Evolutionary conservation across 2,888 invertebrate species (phyloP).

Genomic region (Mechanitis mazaeus): DNA sequence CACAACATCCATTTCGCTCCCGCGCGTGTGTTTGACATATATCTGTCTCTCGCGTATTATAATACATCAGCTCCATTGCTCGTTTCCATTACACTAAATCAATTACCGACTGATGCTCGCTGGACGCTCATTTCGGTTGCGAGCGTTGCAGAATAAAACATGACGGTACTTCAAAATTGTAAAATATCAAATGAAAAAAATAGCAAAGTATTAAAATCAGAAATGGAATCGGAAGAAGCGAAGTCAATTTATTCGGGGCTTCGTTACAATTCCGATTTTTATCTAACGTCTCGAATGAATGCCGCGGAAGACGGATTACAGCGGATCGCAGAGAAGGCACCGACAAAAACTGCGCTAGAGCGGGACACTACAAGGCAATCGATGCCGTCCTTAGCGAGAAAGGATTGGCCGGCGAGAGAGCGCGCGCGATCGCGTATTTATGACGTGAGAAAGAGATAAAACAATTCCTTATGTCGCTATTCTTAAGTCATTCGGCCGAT

Average conservation of each 20-base stretch:
- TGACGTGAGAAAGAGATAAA: conserved; percentile 74
- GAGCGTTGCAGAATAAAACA: conserved; percentile 29
- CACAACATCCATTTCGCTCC: conserved; percentile 57
- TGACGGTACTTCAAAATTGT: conserved; percentile 24
- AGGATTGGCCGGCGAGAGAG: conserved; percentile 62
- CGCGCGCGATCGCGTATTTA: conserved; percentile 61
- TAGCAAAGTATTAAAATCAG: conserved; percentile 52
- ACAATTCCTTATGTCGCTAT: conserved; percentile 75
- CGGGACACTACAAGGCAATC: conserved; percentile 67
- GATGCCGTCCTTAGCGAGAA: conserved; percentile 65
- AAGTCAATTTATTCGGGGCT: conserved; percentile 61
- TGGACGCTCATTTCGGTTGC: conserved; percentile 43
- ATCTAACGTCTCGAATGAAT: conserved; percentile 65
- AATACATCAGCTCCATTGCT: conserved; percentile 67
- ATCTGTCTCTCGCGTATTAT: conserved; percentile 62
- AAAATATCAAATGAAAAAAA: conserved; percentile 44
- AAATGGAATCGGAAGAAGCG: conserved; percentile 55
- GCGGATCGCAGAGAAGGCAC: conserved; percentile 51
- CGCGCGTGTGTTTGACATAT: conserved; percentile 45
- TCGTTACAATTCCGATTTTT: conserved; percentile 66
- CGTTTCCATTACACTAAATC: conserved; percentile 74
- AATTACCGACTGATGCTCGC: conserved; percentile 54
- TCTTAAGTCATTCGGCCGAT: conserved; percentile 68
- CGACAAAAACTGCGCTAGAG: conserved; percentile 66
- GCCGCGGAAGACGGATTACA: conserved; percentile 70